These are phyloP conservation scores for Silurus asotus DNA, from an alignment of 2,113 vertebrate genomes.

Conservation along the genomic window DNA sequence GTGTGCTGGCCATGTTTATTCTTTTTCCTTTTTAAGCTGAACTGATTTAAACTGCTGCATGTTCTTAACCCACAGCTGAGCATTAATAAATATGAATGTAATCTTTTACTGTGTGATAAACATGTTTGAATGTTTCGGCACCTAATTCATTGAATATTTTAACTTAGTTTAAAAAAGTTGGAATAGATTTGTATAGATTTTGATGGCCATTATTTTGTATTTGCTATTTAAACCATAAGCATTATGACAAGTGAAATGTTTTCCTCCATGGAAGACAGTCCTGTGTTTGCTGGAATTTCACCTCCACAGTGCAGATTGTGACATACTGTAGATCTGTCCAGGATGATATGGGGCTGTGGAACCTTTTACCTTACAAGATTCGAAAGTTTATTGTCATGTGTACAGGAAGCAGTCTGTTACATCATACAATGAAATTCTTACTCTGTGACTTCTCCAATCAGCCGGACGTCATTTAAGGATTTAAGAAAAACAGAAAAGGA, in stretches of 20 bases:
- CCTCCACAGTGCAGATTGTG: slow-evolving; percentile 2
- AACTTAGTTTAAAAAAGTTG: not conserved
- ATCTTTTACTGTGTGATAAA: not conserved
- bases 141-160: not conserved
- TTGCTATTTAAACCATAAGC: too few relatives aligned
- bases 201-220: not conserved
- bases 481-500: too few relatives aligned
- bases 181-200: not conserved
- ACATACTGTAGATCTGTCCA: not conserved
- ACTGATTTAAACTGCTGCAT: not conserved
- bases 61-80: not conserved
- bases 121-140: not conserved
- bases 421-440: too few relatives aligned
- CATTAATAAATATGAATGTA: not conserved
- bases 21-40: not conserved
- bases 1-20: not conserved
- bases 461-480: too few relatives aligned
- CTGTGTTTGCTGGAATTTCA: not conserved
- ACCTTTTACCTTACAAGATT: not conserved
- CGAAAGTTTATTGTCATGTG: too few relatives aligned
- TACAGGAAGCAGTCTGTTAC: too few relatives aligned
- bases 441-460: too few relatives aligned
- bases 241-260: not conserved
- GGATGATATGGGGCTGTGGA: not conserved
- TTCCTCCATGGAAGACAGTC: not conserved